Evolutionary conservation across 2,888 invertebrate species (phyloP).

Genomic region (Lydus trimaculatus): DNA sequence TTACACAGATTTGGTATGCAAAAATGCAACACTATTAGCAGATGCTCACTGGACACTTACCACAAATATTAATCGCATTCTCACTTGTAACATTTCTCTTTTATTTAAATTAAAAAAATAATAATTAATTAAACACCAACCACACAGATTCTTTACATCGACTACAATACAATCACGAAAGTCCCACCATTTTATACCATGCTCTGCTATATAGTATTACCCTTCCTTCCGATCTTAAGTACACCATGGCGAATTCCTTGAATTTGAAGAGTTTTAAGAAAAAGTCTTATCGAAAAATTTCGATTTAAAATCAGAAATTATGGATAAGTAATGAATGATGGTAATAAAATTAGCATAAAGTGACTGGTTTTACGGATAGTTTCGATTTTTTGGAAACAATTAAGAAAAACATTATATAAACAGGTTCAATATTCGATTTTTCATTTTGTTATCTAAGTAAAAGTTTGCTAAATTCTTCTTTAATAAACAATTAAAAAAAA

Average conservation of each 20-base stretch:
- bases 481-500: background rate
- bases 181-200: conserved; percentile 22
- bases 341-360: background rate
- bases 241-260: too few species aligned
- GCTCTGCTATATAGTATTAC: background rate
- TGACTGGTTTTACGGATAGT: background rate
- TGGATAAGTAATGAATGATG: too few species aligned
- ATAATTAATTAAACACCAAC: conserved; percentile 16
- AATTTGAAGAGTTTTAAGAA: too few species aligned
- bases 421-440: too few species aligned
- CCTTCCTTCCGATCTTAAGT: conserved; percentile 22
- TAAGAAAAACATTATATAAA: too few species aligned
- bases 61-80: conserved; percentile 23
- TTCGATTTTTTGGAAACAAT: too few species aligned
- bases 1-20: too few species aligned
- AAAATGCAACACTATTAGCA: too few species aligned
- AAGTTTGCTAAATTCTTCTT: background rate
- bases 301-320: background rate
- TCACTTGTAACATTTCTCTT: conserved; percentile 12
- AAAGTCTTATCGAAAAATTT: too few species aligned
- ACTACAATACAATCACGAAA: conserved; percentile 24
- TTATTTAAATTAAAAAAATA: background rate
- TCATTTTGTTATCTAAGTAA: too few species aligned
- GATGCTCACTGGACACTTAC: conserved; percentile 17
- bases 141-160: conserved; percentile 15